A percentile compares a stretch with the other conserved stretches of the same genome.
Evolutionary conservation across 1,140 invertebrate genomes (phyloP).

Genomic region (Acyrthosiphon pisum): DNA sequence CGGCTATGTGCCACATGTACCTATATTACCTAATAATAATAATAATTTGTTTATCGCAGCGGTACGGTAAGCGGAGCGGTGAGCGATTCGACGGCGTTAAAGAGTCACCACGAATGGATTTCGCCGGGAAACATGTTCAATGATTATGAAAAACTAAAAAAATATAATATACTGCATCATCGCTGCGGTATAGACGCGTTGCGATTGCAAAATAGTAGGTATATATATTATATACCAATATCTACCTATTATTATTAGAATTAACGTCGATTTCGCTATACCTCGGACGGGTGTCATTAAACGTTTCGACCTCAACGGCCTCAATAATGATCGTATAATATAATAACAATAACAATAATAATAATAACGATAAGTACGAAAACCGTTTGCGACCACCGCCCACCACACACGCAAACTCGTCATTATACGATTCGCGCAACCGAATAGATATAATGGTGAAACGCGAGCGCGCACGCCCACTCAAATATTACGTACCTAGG

Average conservation of each 20-base stretch:
- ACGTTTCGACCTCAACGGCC: not conserved
- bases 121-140: not conserved
- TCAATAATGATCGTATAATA: not conserved
- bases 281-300: not conserved
- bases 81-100: not conserved
- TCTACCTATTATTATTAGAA: not conserved
- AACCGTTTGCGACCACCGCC: not conserved
- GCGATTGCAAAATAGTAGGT: not conserved
- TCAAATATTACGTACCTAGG: not conserved
- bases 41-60: not conserved
- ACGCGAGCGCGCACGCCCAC: not conserved
- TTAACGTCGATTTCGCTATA: not conserved
- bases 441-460: conserved; percentile 15
- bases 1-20: no score
- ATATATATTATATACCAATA: no score
- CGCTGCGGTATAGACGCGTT: not conserved
- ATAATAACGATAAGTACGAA: not conserved
- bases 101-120: not conserved
- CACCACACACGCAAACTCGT: not conserved
- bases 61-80: not conserved
- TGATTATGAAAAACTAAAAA: not conserved
- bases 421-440: conserved; percentile 12
- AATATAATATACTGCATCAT: not conserved
- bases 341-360: not conserved
- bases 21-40: no score